Evolutionary conservation across 2,113 vertebrate genomes (phyloP).

Genomic region (Alaudala cheleensis): DNA sequence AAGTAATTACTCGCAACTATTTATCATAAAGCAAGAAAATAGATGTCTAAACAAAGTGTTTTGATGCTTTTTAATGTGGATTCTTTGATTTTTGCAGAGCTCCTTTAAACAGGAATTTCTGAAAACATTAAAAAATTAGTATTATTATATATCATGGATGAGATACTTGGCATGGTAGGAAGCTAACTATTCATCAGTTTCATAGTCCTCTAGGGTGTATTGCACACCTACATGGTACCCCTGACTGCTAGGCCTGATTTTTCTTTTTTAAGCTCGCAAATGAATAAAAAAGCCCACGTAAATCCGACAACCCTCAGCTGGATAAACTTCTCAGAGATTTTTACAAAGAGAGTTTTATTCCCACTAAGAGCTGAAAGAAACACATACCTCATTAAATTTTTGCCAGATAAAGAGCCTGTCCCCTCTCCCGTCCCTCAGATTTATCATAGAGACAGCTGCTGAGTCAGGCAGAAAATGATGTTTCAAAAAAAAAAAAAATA

Average conservation of each 20-base stretch:
- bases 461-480: not conserved
- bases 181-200: not conserved
- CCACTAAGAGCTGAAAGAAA: not conserved
- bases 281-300: not conserved
- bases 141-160: not conserved
- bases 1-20: not conserved
- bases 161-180: not conserved
- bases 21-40: not conserved
- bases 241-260: not conserved
- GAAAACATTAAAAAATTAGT: not conserved
- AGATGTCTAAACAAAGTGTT: not conserved
- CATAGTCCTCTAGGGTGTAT: not conserved
- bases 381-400: slow-evolving; percentile 8
- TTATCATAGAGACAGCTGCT: not conserved
- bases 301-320: not conserved
- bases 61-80: not conserved
- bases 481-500: not conserved
- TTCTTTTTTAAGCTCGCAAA: not conserved
- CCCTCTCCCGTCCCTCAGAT: not conserved
- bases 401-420: not conserved
- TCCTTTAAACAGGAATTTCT: not conserved
- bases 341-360: slow-evolving; percentile 20
- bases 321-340: slow-evolving; percentile 16
- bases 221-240: not conserved
- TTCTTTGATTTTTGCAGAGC: not conserved